Base-by-base conservation (phyloP, 2,888 invertebrate genomes). In the Steinernema carpocapsae region DNA sequence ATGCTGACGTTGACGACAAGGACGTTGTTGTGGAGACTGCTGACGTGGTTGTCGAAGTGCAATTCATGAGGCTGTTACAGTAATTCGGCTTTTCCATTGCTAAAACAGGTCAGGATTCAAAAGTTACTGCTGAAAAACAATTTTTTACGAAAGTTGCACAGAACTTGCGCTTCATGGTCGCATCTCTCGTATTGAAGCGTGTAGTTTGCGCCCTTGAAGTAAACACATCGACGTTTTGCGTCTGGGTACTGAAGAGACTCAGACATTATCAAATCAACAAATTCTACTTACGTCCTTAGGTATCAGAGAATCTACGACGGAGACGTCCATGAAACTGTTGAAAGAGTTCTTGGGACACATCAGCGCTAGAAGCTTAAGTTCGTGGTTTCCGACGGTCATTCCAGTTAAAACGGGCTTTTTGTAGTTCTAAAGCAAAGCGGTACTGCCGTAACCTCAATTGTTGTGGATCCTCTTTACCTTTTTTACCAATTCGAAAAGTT, bases 61-160 rank as follows among this genome's bases (percentile, higher is more conserved):
- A 82, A 51, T 78, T 82, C 32, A 81, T 79, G 74, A 76, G 64
- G 2, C 81, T 78, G 45, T 76, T 78, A 72, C 83, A 83, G 76
- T 81, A 80, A 71, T 83, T 83, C 12, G 74, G 32, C 14, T 74
- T 71, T 71, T 80, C 77, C 76, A 83, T 45, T 17, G 83, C 83
- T 83, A 19, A 74, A 79, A 78, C 48, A 14, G 19, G 37, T 6
- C 4, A 37, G 10, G 37, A 37, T 6, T 37, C 3, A 3, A 37
- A 10, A 37, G 10, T 6, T 37, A 37, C 10, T 37, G 37, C 37
- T 10, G 4, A 10, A 37, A 37, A 10, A 37, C 37, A 37, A 37
- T 6, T 6, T 37, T 77, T 71, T 72, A 84, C 84, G 84, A 51
- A 77, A 72, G 64, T 82, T 81, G 76, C 84, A 84, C 12, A 84